Base-by-base conservation (phyloP, 2,888 invertebrate genomes). In the Didymodactylos carnosus region DNA sequence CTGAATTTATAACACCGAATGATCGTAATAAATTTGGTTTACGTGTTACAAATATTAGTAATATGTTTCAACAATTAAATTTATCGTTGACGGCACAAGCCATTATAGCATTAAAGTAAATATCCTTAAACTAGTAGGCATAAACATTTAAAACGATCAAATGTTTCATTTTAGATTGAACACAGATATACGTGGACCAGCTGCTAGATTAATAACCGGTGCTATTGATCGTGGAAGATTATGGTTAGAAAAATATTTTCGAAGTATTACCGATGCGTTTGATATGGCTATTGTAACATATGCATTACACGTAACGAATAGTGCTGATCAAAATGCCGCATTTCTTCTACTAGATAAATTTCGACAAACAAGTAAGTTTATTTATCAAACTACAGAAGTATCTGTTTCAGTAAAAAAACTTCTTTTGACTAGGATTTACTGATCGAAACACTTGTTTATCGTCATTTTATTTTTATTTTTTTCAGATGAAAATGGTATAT, bases 21-120 rank as follows among this genome's bases (percentile, higher is more conserved):
- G 90, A 92, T 0, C 91, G 94, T 84, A 86, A 93, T 27, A 94
- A 93, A 84, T 88, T 91, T 85, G 53, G 71, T 73, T 81, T 82
- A 77, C 77, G 80, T 77, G 92, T 92, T 84, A 46, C 25, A 62
- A 62, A 62, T 11, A 62, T 62, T 2, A 62, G 87, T 88, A 69
- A 87, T 89, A 0, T 75, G 77, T 25, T 83, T 41, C 35, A 75
- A 40, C 62, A 62, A 43, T n/a, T 35, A 16, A 92, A 93, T 81
- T 89, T 94, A 39, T 90, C 92, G 1, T 85, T 95, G 27, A 95
- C 95, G 0, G 93, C 95, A 0, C 93, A 94, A 80, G 93, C 94
- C 0, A 86, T 94, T 11, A 91, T 94, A 77, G 90, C 91, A 1
- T 83, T 95, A 72, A 78, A 78, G 16, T 76, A 27, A 78, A 79